A percentile compares a stretch with the other conserved stretches of the same genome.
These are phyloP conservation scores for Sebastes vulpes DNA, from an alignment of 2,797 vertebrate genomes.

Conservation along the genomic window DNA sequence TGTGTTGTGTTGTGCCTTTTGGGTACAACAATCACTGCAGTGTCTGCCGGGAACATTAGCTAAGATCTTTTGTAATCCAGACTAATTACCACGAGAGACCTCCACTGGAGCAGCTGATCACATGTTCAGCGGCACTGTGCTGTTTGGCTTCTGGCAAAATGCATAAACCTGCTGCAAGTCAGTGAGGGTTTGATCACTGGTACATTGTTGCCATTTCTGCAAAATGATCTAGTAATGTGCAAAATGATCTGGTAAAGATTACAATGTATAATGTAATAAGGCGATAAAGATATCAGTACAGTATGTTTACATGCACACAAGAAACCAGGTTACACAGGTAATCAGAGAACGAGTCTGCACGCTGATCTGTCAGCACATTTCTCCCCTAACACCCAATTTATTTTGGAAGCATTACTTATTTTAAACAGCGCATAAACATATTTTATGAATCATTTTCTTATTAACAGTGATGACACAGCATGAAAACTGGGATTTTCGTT, in stretches of 20 bases:
- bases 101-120: constrained; percentile 1
- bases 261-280: background rate
- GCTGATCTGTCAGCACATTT: too few species aligned
- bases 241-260: background rate
- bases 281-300: background rate
- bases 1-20: constrained; percentile 18
- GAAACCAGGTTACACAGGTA: too few species aligned
- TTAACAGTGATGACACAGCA: background rate
- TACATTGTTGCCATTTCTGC: background rate
- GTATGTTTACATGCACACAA: background rate
- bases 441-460: background rate
- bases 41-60: constrained; percentile 16
- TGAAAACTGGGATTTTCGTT: too few species aligned
- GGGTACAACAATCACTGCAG: constrained; percentile 22
- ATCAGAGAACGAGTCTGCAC: too few species aligned
- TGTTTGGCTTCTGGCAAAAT: background rate
- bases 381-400: background rate
- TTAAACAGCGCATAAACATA: background rate
- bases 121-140: background rate
- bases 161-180: background rate
- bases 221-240: background rate
- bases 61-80: constrained; percentile 8
- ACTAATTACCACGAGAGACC: constrained; percentile 24
- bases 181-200: background rate
- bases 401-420: background rate